Base-by-base conservation (phyloP, 2,113 vertebrate species). In the Muntiacus muntjak region DNA sequence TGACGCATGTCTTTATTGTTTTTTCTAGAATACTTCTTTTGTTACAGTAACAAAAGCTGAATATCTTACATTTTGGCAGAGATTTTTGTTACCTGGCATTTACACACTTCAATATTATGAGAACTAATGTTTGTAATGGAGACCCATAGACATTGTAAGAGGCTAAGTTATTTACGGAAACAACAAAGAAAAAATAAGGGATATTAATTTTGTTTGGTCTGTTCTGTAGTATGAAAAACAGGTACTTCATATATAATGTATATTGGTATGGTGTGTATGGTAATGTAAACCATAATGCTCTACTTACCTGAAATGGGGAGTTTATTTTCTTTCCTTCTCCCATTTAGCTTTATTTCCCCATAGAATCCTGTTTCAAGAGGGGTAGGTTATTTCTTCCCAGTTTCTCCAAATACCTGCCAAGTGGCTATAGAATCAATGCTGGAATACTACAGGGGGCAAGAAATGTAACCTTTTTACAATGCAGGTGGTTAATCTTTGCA, bases 11-110 rank as follows among this genome's bases (percentile, higher is more conserved):
- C 43, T 54, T 47, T 43, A 28, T 62, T 55, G 55, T 67, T 88
- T 78, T 47, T 25, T 45, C 47, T 82, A 43, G 81, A 60, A 43
- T 43, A 85, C 58, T 33, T 62, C 54, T 78, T 76, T 74, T 14
- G 14, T 84, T 89, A 55, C 43, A 84, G 6, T 81, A 79, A 86
- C 62, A 79, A 92, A 87, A 67, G 7, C 36, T 81, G n/a, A 55
- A 89, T 94, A 62, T n/a, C 71, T 82, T 36, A 64, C n/a, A 95
- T 40, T 89, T 40, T 64, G 47, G 40, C 28, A 79, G 79, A 95
- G 55, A 52, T 87, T 78, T 92, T 96, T 95, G 43, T 93, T 71
- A 92, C 45, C 25, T 95, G 57, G 4, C 23, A 94, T 85, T 71
- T 94, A 28, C 25, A 74, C 12, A 71, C 26, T 89, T 94, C 58